Conservation (phyloP, 2,113 vertebrate species). For the Mystacornis crossleyi region DNA sequence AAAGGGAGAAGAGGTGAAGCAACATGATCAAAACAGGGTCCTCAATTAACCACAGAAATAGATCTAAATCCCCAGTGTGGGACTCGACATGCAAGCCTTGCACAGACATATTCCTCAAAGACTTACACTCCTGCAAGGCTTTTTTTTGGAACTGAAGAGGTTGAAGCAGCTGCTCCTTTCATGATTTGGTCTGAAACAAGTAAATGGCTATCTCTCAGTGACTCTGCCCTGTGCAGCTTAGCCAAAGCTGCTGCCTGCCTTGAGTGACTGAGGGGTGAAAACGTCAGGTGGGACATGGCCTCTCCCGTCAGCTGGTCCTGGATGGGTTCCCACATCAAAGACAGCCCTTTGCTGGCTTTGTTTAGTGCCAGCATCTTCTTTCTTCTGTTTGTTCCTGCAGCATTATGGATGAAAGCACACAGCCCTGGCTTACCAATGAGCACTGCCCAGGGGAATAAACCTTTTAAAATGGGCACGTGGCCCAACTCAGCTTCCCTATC, state of each 20-base stretch:
- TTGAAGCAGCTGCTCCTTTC: not conserved
- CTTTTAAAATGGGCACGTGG: not conserved
- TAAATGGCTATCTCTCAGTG: not conserved
- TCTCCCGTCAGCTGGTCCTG: not conserved
- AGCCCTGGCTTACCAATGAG: not conserved
- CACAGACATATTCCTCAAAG: not conserved
- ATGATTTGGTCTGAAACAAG: not conserved
- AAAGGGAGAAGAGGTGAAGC: not conserved
- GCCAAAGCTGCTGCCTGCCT: not conserved
- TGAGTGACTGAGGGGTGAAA: not conserved
- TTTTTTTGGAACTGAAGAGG: not conserved
- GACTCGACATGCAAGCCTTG: fast-evolving
- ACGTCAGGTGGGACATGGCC: fast-evolving
- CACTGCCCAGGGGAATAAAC: not conserved
- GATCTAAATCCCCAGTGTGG: not conserved
- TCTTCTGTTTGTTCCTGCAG: not conserved
- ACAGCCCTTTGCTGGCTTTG: not conserved
- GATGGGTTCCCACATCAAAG: not conserved
- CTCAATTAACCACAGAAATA: not conserved
- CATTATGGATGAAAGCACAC: fast-evolving
- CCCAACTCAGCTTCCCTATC: not conserved
- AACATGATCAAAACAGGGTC: not conserved
- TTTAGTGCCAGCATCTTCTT: not conserved
- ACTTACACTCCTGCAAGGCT: not conserved
- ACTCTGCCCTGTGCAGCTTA: not conserved